These are phyloP conservation scores for Cardinalis cardinalis DNA, from an alignment of 2,113 vertebrate genomes.

Conservation along the genomic window DNA sequence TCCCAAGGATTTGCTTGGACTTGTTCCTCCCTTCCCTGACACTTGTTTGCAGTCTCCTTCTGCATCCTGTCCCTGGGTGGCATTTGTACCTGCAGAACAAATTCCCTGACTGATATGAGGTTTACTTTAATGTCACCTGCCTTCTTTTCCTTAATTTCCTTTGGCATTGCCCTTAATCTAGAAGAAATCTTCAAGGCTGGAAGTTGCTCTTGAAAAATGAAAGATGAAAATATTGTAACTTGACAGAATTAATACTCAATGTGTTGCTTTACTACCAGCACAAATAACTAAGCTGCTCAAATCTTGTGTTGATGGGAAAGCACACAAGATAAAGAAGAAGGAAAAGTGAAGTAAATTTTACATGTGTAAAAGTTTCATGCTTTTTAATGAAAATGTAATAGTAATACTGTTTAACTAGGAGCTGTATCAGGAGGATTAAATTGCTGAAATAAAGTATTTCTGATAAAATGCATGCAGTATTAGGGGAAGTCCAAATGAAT, in stretches of 20 bases:
- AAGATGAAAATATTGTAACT: neutral
- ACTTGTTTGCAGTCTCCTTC: neutral
- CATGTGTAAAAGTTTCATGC: neutral
- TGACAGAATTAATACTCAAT: neutral
- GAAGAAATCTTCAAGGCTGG: neutral
- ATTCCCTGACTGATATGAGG: neutral
- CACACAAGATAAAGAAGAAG: neutral
- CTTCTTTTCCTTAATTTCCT: neutral
- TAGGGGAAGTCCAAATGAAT: neutral
- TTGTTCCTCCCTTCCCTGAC: neutral
- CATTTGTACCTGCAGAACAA: neutral
- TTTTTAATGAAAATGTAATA: neutral
- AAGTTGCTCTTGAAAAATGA: neutral
- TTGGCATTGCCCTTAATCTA: neutral
- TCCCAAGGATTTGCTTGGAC: neutral
- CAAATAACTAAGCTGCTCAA: neutral
- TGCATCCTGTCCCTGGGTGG: neutral
- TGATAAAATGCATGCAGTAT: neutral
- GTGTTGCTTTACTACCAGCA: neutral
- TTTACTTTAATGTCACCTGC: neutral
- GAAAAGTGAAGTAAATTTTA: neutral
- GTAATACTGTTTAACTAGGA: neutral
- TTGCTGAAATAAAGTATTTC: slow-evolving; percentile 2
- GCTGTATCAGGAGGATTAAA: slow-evolving; percentile 1
- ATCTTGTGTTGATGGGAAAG: neutral